phyloP scores from a whole-genome alignment of 2,113 vertebrate genomes.

The Motacilla alba region DNA sequence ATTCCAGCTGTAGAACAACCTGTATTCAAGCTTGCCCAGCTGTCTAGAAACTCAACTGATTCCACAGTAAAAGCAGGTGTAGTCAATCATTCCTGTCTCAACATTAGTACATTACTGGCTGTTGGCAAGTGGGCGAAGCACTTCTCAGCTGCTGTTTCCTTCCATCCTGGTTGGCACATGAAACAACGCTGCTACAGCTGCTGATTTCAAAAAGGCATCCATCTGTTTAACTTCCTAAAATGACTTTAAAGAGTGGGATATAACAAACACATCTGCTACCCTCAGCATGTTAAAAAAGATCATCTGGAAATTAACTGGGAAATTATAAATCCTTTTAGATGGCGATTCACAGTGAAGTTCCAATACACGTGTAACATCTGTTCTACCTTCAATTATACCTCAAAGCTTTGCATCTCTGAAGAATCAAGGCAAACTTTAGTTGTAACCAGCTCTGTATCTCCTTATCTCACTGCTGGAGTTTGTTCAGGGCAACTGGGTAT shows the following conservation, averaged over 20 bases:
- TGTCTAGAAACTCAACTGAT: not conserved
- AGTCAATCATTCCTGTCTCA: not conserved
- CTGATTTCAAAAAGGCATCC: conserved; percentile 18
- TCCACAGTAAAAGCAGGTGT: not conserved
- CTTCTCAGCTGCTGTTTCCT: not conserved
- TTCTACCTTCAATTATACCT: not conserved
- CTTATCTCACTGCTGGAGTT: not conserved
- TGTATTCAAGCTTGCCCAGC: not conserved
- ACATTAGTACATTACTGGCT: not conserved
- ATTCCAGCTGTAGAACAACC: not conserved
- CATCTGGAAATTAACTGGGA: conserved; percentile 26
- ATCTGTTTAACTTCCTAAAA: conserved; percentile 40
- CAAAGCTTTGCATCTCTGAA: not conserved
- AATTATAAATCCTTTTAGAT: not conserved
- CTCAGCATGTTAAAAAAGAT: not conserved
- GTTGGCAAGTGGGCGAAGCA: not conserved
- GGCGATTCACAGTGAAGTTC: not conserved
- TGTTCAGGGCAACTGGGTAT: not conserved
- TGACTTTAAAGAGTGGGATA: not conserved
- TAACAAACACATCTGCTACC: conserved; percentile 44
- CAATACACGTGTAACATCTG: not conserved
- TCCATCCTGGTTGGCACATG: not conserved
- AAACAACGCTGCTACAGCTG: not conserved
- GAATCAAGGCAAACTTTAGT: not conserved
- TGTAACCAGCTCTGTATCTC: not conserved